A percentile compares a stretch with the other conserved stretches of the same genome.
Evolutionary conservation across 2,113 vertebrate species (phyloP).

Genomic region (Nothoprocta pentlandii): DNA sequence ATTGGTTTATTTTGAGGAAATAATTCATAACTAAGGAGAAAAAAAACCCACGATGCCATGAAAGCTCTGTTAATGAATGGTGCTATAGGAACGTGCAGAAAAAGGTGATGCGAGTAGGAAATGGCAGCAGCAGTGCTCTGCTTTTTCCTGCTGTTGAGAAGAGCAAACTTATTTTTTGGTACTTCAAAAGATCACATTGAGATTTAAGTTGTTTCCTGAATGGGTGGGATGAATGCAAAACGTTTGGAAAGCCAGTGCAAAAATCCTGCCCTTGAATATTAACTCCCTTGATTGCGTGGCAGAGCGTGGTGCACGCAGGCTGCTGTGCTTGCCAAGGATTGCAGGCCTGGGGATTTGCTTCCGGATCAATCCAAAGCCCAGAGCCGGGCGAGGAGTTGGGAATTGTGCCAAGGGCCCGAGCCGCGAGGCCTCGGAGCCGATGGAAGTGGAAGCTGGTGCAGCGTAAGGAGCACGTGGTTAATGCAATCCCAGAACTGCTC

Average conservation of each 20-base stretch:
- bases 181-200: background rate
- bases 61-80: background rate
- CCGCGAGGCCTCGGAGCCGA: rapidly evolving
- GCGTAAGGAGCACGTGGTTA: background rate
- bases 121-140: background rate
- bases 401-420: background rate
- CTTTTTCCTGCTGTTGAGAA: background rate
- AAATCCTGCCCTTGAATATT: background rate
- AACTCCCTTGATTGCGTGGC: background rate
- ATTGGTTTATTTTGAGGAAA: background rate
- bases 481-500: background rate
- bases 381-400: background rate
- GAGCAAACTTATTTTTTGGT: background rate
- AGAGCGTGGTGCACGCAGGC: background rate
- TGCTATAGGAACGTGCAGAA: background rate
- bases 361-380: rapidly evolving
- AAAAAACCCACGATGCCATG: background rate
- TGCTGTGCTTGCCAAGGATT: rapidly evolving
- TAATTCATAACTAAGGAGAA: background rate
- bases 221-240: background rate
- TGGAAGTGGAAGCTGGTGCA: rapidly evolving
- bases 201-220: background rate
- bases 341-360: background rate
- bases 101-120: background rate
- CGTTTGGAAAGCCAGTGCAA: background rate